These are phyloP conservation scores for Progne subis DNA, from an alignment of 2,113 vertebrate species.

Conservation along the genomic window DNA sequence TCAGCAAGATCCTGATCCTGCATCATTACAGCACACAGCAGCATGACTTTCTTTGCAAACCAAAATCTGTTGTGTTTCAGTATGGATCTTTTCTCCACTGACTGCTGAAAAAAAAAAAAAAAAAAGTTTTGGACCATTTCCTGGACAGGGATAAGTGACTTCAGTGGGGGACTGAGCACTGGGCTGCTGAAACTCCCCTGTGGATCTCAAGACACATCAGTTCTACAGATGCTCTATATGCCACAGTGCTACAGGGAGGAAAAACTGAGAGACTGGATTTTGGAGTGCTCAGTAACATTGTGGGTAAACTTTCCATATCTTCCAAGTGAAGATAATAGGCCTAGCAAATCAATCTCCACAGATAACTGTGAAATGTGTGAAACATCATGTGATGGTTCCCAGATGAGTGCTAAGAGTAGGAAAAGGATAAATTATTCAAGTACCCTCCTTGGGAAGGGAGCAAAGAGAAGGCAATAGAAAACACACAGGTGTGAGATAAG, in stretches of 20 bases:
- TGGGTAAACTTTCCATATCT: background rate
- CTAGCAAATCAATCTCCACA: slow-evolving; percentile 21
- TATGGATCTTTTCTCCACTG: background rate
- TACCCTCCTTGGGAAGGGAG: background rate
- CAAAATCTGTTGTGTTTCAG: background rate
- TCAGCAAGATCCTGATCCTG: background rate
- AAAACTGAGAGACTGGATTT: background rate
- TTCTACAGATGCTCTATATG: background rate
- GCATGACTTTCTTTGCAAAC: background rate
- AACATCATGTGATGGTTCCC: slow-evolving; percentile 6
- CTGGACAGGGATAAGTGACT: background rate
- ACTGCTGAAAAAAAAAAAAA: background rate
- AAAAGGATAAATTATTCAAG: slow-evolving; percentile 11
- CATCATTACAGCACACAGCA: background rate
- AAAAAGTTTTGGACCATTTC: background rate
- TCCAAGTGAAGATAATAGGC: slow-evolving; percentile 31
- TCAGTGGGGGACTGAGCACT: background rate
- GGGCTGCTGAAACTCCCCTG: background rate
- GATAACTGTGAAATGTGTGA: slow-evolving; percentile 25
- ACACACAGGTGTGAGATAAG: slow-evolving; percentile 4
- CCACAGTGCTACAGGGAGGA: background rate
- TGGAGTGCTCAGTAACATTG: background rate
- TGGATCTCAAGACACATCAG: background rate
- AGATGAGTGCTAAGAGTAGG: background rate
- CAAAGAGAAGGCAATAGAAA: background rate